A percentile compares a stretch with the other conserved stretches of the same genome.
These are phyloP conservation scores for Penaeus vannamei DNA, from an alignment of 1,140 invertebrate species.

Conservation along the genomic window DNA sequence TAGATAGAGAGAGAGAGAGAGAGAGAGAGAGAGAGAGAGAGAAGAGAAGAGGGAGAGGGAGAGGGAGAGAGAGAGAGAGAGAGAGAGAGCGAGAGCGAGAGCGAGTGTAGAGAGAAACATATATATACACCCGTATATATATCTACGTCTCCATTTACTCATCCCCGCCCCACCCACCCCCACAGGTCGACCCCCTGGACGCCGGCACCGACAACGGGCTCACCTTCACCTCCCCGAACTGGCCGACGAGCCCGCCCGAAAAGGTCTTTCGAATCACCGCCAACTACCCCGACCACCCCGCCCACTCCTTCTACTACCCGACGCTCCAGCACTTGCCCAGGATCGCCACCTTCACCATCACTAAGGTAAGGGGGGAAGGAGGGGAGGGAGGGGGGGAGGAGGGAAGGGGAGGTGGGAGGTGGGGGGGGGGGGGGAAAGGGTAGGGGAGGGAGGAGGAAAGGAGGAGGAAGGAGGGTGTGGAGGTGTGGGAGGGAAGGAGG, in stretches of 20 bases:
- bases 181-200: constrained; percentile 91
- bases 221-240: constrained; percentile 96
- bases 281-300: constrained; percentile 90
- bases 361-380: constrained; percentile 42
- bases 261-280: constrained; percentile 92
- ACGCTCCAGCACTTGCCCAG: constrained; percentile 88
- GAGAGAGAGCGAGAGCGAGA: not conserved
- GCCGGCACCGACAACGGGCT: constrained; percentile 97
- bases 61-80: not conserved
- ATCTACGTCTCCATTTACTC: too few relatives aligned
- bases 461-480: too few relatives aligned
- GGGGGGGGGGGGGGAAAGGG: too few relatives aligned
- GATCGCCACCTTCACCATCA: constrained; percentile 89
- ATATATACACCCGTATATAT: too few relatives aligned
- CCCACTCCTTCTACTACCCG: constrained; percentile 95
- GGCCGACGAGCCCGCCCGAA: constrained; percentile 90
- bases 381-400: not conserved
- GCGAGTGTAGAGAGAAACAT: too few relatives aligned
- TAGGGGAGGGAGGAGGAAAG: too few relatives aligned
- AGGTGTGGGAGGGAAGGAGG: too few relatives aligned
- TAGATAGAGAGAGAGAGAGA: not conserved
- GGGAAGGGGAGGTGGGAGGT: not conserved
- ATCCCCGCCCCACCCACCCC: too few relatives aligned
- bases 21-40: constrained; percentile 25
- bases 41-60: constrained; percentile 19